Evolutionary conservation across 37 sponge, comb jelly and placozoan genomes (phyloP).

Genomic region (Geodia barretti): DNA sequence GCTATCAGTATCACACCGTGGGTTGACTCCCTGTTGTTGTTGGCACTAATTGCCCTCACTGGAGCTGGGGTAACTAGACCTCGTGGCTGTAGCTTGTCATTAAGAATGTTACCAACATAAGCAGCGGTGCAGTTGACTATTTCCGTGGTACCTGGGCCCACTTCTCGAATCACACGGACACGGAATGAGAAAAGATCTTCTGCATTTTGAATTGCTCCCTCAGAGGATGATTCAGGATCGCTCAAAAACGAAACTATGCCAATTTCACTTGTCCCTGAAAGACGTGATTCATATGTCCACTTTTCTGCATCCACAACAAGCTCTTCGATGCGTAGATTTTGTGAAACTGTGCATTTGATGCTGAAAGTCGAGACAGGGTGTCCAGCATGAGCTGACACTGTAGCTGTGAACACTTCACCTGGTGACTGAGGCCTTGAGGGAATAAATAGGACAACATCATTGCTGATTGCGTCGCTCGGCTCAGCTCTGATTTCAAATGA

Average conservation of each 20-base stretch:
- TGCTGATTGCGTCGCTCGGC: neutral
- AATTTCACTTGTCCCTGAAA: neutral
- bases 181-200: slow-evolving; percentile 48
- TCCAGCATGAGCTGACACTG: slow-evolving; percentile 47
- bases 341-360: slow-evolving; percentile 40
- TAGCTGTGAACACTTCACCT: slow-evolving; percentile 41
- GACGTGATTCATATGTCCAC: slow-evolving; percentile 59
- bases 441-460: slow-evolving; percentile 48
- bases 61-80: slow-evolving; percentile 39
- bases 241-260: slow-evolving; percentile 57
- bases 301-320: slow-evolving; percentile 28
- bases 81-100: slow-evolving; percentile 65
- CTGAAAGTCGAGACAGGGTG: slow-evolving; percentile 70
- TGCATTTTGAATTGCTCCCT: neutral
- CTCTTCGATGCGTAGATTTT: slow-evolving; percentile 21
- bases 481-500: slow-evolving; percentile 18
- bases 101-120: slow-evolving; percentile 58
- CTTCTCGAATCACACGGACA: slow-evolving; percentile 27
- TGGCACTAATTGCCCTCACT: neutral
- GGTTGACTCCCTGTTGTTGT: slow-evolving; percentile 1
- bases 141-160: neutral
- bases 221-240: slow-evolving; percentile 36
- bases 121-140: slow-evolving; percentile 46
- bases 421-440: slow-evolving; percentile 50
- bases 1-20: slow-evolving; percentile 28